A percentile compares a stretch with the other conserved stretches of the same genome.
These are phyloP conservation scores for Recurvirostra avosetta DNA, from an alignment of 2,113 vertebrate genomes.

Conservation along the genomic window DNA sequence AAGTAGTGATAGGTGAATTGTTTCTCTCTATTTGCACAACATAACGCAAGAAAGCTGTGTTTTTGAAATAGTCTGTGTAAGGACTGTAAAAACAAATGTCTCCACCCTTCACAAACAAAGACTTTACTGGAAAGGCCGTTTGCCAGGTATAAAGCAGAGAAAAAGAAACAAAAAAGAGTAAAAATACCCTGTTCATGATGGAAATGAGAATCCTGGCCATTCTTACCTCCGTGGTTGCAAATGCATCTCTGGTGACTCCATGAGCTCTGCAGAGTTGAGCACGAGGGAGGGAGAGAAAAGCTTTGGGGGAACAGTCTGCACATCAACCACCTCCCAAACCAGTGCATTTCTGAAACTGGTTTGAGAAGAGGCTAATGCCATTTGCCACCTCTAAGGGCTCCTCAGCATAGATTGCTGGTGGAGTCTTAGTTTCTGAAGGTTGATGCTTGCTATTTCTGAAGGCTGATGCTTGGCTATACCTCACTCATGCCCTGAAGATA, in stretches of 20 bases:
- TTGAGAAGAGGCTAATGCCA: background rate
- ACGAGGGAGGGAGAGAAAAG: background rate
- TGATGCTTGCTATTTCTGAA: background rate
- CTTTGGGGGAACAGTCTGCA: background rate
- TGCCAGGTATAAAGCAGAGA: background rate
- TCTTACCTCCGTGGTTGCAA: background rate
- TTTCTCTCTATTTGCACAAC: slow-evolving; percentile 27
- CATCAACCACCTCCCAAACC: background rate
- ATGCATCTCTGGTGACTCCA: background rate
- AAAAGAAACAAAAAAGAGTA: background rate
- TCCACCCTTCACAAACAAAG: slow-evolving; percentile 41
- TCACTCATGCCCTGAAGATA: background rate
- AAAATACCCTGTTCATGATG: background rate
- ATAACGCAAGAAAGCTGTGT: background rate
- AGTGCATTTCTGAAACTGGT: background rate
- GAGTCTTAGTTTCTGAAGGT: background rate
- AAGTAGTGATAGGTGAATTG: background rate
- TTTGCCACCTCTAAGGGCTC: background rate
- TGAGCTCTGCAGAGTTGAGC: background rate
- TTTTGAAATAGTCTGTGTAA: slow-evolving; percentile 5
- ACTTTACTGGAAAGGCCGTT: background rate
- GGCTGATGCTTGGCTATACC: background rate
- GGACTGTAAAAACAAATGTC: slow-evolving; percentile 16
- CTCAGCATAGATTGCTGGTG: background rate
- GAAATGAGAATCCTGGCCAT: background rate